Evolutionary conservation across 2,113 vertebrate genomes (phyloP).

Genomic region (Anarhynchus alexandrinus): DNA sequence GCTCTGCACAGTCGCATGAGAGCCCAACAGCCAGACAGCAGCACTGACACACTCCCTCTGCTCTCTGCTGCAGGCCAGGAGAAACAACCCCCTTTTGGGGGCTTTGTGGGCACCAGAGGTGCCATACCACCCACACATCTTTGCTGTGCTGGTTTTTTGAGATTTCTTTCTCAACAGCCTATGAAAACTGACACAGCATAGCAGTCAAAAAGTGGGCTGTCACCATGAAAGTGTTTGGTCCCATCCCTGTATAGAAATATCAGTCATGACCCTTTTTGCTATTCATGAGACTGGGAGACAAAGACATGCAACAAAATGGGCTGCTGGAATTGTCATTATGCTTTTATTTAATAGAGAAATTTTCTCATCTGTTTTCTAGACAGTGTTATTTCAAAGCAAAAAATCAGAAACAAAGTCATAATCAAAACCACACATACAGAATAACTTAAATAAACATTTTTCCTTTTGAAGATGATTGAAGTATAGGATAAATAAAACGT

Average conservation of each 20-base stretch:
- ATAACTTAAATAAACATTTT: conserved; percentile 8
- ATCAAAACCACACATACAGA: background rate
- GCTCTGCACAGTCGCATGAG: rapidly evolving
- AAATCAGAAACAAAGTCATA: background rate
- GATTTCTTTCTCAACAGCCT: background rate
- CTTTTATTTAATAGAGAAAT: conserved; percentile 18
- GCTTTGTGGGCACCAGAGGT: background rate
- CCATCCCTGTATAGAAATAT: background rate
- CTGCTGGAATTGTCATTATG: background rate
- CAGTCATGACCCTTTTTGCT: background rate
- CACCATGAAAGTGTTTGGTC: background rate
- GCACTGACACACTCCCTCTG: background rate
- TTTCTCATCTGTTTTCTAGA: background rate
- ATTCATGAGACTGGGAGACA: background rate
- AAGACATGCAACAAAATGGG: background rate
- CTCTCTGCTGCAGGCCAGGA: background rate
- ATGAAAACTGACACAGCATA: background rate
- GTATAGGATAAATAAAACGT: background rate
- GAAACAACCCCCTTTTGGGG: background rate
- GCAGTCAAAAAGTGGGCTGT: background rate
- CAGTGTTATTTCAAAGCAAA: background rate
- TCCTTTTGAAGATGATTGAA: background rate
- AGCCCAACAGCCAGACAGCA: background rate
- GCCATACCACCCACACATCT: background rate
- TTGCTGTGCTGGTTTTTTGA: background rate